A percentile compares a stretch with the other conserved stretches of the same genome.
phyloP scores from a whole-genome alignment of 2,888 invertebrate species.

The Drosophila neotestacea region DNA sequence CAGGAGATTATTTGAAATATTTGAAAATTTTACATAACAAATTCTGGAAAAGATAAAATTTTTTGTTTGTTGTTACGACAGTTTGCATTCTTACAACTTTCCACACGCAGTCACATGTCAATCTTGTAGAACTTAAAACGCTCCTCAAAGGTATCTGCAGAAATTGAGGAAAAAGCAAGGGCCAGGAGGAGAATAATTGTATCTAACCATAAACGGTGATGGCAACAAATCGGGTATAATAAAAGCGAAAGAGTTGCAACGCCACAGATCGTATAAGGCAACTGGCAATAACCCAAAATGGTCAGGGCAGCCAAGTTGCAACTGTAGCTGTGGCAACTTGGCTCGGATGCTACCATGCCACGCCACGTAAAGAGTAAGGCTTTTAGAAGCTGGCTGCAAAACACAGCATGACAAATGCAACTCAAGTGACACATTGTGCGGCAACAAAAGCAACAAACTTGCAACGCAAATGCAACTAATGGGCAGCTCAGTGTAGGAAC shows the following conservation, averaged over 20 bases:
- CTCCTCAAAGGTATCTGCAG: conserved; percentile 17
- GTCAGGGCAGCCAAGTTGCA: conserved; percentile 48
- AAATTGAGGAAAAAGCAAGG: conserved; percentile 23
- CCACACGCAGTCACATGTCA: conserved; percentile 34
- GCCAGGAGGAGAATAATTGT: conserved; percentile 10
- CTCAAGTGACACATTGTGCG: conserved; percentile 78
- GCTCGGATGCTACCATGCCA: conserved; percentile 29
- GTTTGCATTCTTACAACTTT: conserved; percentile 1
- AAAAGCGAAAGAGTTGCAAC: conserved; percentile 69
- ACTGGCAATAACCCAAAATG: conserved; percentile 74
- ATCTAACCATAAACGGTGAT: conserved; percentile 74
- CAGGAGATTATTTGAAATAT: too few species aligned
- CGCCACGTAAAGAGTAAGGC: conserved; percentile 35
- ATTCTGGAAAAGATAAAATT: too few species aligned
- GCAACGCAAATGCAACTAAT: conserved; percentile 68
- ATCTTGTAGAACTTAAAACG: conserved; percentile 26
- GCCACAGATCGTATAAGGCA: conserved; percentile 62
- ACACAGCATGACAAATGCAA: conserved; percentile 76
- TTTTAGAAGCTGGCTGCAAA: conserved; percentile 54
- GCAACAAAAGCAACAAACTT: conserved; percentile 53
- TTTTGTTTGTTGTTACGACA: not conserved
- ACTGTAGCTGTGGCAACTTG: conserved; percentile 2
- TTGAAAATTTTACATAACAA: too few species aligned
- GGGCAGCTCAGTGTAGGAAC: conserved; percentile 35
- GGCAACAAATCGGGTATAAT: conserved; percentile 59